Evolutionary conservation across 1,140 invertebrate genomes (phyloP), one percentile per base, ranked within the genome.

Genomic region (Brachionus angularis): DNA sequence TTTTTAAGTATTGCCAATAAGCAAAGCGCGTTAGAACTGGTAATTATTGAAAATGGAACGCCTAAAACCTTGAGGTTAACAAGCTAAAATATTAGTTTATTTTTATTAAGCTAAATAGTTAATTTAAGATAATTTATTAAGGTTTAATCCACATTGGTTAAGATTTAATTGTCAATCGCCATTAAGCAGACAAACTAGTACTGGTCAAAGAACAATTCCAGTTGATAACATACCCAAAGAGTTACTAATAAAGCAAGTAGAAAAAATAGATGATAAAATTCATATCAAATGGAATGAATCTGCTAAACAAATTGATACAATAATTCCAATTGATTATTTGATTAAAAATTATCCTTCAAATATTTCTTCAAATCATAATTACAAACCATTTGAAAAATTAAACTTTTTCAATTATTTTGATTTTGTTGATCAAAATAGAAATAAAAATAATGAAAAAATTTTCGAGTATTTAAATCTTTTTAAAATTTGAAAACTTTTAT

Each of bases 101-200:
- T n/a, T n/a, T n/a, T n/a, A n/a, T n/a, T n/a, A n/a, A n/a, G n/a
- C n/a, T n/a, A n/a, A n/a, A n/a, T n/a, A n/a, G n/a, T n/a, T n/a
- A n/a, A n/a, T n/a, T n/a, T n/a, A n/a, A n/a, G n/a, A n/a, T n/a
- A n/a, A n/a, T n/a, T n/a, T 5, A 8, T 64, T 27, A 16, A 67
- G 62, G 21, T 67, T 67, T 25, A 50, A 67, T 36, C 42, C 62
- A 29, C 62, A 67, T 42, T 67, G 62, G 62, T 33, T 67, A n/a
- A 31, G 62, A 49, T 67, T 67, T 29, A 67, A 67, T 18, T 67
- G 62, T 29, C 42, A 67, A 23, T 67, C 62, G 5, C 39, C 46
- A 29, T 31, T 34, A 36, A 67, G 62, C 18, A 31, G 42, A 67
- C 29, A 67, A 33, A 7, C n/a, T 21, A 50, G 62, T 25, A 67